Conservation (phyloP, 92 coral and sea anemone genomes). For the Pocillopora grandis region DNA sequence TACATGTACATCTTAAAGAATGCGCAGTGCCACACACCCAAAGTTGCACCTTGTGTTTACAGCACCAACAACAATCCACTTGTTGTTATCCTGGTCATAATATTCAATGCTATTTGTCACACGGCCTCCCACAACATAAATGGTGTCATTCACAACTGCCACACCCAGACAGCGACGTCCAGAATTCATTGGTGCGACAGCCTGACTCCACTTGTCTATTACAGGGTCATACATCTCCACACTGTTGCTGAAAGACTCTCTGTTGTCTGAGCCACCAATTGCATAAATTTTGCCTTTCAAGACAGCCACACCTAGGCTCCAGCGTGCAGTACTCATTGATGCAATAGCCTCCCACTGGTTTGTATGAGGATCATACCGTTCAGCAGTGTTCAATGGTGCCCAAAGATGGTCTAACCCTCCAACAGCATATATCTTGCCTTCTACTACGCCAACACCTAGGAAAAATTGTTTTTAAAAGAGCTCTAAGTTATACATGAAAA, state of each 20-base stretch:
- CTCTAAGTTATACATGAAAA: too few relatives aligned
- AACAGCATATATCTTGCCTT: conserved; percentile 91
- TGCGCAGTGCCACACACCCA: conserved; percentile 96
- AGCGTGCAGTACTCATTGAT: conserved; percentile 88
- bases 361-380: conserved; percentile 74
- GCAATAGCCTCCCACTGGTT: conserved; percentile 93
- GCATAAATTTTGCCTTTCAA: conserved; percentile 84
- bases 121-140: conserved; percentile 98
- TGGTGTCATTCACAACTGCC: conserved; percentile 96
- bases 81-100: conserved; percentile 85
- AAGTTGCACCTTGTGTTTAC: conserved; percentile 96
- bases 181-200: conserved; percentile 91
- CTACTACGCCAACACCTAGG: conserved; percentile 90
- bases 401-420: conserved; percentile 99
- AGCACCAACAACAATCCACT: conserved; percentile 95
- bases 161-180: conserved; percentile 99
- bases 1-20: conserved; percentile 38
- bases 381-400: conserved; percentile 96
- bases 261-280: conserved; percentile 96
- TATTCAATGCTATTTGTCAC: conserved; percentile 96
- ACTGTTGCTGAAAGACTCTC: conserved; percentile 88
- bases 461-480: background rate
- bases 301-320: conserved; percentile 99
- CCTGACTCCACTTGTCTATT: conserved; percentile 79
- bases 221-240: conserved; percentile 90